Percentiles rank a stretch among this genome's conserved stretches.
Evolutionary conservation across 1,140 invertebrate species (phyloP).

Genomic region (Ips nitidus): DNA sequence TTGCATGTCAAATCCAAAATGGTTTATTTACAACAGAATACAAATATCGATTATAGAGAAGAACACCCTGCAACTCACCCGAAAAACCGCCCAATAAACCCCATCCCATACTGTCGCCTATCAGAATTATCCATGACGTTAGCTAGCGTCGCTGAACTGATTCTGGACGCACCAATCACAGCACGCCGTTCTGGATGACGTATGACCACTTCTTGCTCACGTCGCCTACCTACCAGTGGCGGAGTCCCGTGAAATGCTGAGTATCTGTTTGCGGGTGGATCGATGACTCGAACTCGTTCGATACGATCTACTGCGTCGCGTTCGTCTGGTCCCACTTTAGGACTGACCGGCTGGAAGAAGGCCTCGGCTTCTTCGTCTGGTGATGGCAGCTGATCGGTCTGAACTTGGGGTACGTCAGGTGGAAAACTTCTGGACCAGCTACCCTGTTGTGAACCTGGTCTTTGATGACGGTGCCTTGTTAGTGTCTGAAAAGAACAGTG

Average conservation of each 20-base stretch:
- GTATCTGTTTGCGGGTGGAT: conserved; percentile 7
- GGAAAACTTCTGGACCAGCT: conserved; percentile 61
- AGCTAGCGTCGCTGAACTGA: conserved; percentile 67
- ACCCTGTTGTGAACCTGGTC: conserved; percentile 53
- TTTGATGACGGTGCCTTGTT: conserved; percentile 52
- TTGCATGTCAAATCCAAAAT: too few species aligned
- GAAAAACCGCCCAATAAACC: conserved; percentile 77
- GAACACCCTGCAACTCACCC: conserved; percentile 56
- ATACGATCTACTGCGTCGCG: conserved; percentile 31
- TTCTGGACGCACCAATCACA: conserved; percentile 61
- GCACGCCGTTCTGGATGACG: conserved; percentile 48
- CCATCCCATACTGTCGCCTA: conserved; percentile 81
- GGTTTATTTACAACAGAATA: too few species aligned
- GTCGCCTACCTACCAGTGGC: conserved; percentile 43
- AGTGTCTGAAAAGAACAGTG: conserved; percentile 53
- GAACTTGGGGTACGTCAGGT: conserved; percentile 46
- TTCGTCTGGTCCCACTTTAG: conserved; percentile 34
- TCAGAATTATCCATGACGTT: conserved; percentile 79
- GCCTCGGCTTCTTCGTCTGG: conserved; percentile 44
- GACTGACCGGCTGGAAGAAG: conserved; percentile 51
- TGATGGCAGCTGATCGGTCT: conserved; percentile 2
- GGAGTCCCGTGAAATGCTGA: conserved; percentile 16
- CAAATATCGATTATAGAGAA: conserved; percentile 37
- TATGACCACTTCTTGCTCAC: conserved; percentile 43
- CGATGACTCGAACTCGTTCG: not conserved